Evolutionary conservation across 2,113 vertebrate genomes (phyloP), one percentile per base, ranked within the genome.

Genomic region (Peromyscus californicus): DNA sequence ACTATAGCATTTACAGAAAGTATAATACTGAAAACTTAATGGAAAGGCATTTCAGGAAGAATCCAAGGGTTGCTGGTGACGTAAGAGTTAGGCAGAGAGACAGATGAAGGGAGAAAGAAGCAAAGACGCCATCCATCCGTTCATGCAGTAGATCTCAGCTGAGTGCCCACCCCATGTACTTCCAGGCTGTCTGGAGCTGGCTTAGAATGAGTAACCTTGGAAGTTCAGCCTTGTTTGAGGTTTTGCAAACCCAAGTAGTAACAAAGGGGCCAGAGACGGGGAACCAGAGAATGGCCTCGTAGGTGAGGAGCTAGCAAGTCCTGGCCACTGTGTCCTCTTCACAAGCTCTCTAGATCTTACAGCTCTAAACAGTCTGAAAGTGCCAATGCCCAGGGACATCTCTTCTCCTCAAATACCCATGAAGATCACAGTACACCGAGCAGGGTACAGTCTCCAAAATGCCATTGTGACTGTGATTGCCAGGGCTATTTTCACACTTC

Each of bases 401-500:
- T 89, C 59, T 26, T 87, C 31, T 39, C 76, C 45, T 45, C 63
- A 61, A 63, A 70, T 54, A 63, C 2, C 21, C 42, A 31, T 11
- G 24, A 75, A 74, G 45, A 86, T 63, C 22, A 24, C 6, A 31
- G 45, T n/a, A 39, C 33, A 31, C 19, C 75, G 39, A 45, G 12
- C 3, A 8, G 74, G 75, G 26, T 29, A 65, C 24, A 12, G 36
- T 24, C 24, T 74, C 42, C 61, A 26, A 65, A 93, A 61, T 16
- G 33, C 2, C 29, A 82, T 19, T 48, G 29, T 48, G 1, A 36
- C 16, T 8, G 0, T 2, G 0, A 57, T 3, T 17, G 12, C 11
- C 45, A 24, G 39, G 29, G 16, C n/a, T 42, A 31, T 36, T 79
- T 83, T 45, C 24, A 88, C 3, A 1, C 26, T 67, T 36, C 33